Conservation (phyloP, 2,888 invertebrate genomes). For the Ptilodon capucinus region DNA sequence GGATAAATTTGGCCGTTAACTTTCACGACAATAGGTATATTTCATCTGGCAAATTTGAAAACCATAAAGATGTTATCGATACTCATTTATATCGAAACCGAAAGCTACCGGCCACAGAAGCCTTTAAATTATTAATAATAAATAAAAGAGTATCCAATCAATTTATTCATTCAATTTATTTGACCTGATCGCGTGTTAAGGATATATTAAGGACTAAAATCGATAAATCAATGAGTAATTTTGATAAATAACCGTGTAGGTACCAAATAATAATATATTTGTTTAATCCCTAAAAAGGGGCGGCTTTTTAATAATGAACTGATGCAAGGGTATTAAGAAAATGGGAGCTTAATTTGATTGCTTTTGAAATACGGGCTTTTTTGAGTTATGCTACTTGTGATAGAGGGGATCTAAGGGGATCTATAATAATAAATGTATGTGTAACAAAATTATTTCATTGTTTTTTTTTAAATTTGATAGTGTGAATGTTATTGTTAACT, state of each 20-base stretch:
- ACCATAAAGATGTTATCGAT: not conserved
- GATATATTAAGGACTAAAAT: conserved; percentile 44
- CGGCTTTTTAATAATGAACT: conserved; percentile 41
- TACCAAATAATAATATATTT: conserved; percentile 60
- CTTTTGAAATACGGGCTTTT: not conserved
- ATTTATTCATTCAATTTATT: conserved; percentile 31
- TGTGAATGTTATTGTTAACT: too few species aligned
- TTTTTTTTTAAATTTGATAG: too few species aligned
- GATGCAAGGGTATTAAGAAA: conserved; percentile 39
- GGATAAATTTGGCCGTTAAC: too few species aligned
- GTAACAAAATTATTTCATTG: too few species aligned
- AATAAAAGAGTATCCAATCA: conserved; percentile 28
- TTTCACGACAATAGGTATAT: too few species aligned
- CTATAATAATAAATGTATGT: not conserved
- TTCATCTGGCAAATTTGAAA: too few species aligned
- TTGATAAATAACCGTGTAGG: conserved; percentile 46
- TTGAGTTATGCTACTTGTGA: not conserved
- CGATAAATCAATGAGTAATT: conserved; percentile 61
- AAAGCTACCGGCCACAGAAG: conserved; percentile 13
- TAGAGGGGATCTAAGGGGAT: not conserved
- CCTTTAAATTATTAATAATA: conserved; percentile 14
- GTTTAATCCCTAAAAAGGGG: conserved; percentile 58
- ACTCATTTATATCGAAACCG: conserved; percentile 1
- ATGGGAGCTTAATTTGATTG: conserved; percentile 6
- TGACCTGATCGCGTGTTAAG: conserved; percentile 57